Evolutionary conservation across 2,797 vertebrate species (phyloP).

Genomic region (Echeneis naucrates): DNA sequence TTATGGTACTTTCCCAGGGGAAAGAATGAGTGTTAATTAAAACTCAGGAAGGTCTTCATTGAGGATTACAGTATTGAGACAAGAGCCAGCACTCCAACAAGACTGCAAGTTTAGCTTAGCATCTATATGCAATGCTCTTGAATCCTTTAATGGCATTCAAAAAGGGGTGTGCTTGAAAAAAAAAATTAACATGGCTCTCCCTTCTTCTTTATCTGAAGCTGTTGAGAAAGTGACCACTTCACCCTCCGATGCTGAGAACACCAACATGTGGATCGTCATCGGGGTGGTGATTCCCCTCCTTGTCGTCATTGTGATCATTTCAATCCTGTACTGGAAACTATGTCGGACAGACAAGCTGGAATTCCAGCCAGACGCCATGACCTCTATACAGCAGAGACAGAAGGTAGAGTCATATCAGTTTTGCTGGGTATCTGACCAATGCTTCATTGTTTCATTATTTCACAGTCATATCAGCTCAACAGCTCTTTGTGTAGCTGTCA

Average conservation of each 20-base stretch:
- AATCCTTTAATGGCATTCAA: constrained; percentile 5
- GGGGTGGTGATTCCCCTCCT: constrained; percentile 93
- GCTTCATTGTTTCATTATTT: neutral
- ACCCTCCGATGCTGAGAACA: constrained; percentile 87
- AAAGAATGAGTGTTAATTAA: constrained; percentile 66
- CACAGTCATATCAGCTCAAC: neutral
- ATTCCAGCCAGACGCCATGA: constrained; percentile 96
- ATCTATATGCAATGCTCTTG: constrained; percentile 5
- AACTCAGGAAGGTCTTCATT: constrained; percentile 55
- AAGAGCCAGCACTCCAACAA: constrained; percentile 10
- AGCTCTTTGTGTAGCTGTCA: neutral
- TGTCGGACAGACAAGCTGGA: constrained; percentile 98
- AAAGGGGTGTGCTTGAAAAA: constrained; percentile 7
- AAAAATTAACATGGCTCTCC: too few species aligned
- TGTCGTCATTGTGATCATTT: constrained; percentile 91
- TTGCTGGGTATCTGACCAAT: neutral
- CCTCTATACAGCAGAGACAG: constrained; percentile 95
- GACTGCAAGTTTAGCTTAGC: constrained; percentile 3
- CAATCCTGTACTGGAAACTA: constrained; percentile 98
- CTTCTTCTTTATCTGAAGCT: constrained; percentile 80
- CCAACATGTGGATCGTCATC: constrained; percentile 94
- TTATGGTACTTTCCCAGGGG: constrained; percentile 42
- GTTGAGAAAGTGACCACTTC: constrained; percentile 89
- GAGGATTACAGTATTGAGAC: constrained; percentile 29
- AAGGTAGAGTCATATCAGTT: constrained; percentile 68